phyloP scores from a whole-genome alignment of 1,140 invertebrate species.

The Drosophila sturtevanti region DNA sequence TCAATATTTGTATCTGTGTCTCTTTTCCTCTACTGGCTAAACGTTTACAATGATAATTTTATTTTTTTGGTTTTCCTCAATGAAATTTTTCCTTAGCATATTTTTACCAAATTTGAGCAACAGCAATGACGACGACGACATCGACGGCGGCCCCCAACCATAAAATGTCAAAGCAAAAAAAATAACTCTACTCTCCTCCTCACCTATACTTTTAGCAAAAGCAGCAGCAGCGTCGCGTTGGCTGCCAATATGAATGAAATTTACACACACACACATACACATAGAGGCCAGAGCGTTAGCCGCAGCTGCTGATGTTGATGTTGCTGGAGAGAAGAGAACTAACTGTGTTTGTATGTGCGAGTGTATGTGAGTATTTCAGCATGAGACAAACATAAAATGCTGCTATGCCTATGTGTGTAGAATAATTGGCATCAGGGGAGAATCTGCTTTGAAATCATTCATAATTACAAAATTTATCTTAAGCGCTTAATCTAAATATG shows the following conservation, averaged over 20 bases:
- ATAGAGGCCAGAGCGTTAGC: constrained; percentile 52
- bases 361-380: constrained; percentile 57
- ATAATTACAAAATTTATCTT: background rate
- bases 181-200: constrained; percentile 18
- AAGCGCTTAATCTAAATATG: background rate
- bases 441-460: constrained; percentile 40
- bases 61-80: constrained; percentile 44
- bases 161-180: constrained; percentile 11
- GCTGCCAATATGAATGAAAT: constrained; percentile 75
- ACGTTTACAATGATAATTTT: constrained; percentile 34
- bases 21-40: constrained; percentile 9
- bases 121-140: background rate
- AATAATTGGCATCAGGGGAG: constrained; percentile 48
- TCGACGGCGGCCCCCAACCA: background rate
- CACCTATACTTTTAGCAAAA: background rate
- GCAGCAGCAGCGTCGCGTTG: constrained; percentile 50
- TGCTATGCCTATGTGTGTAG: constrained; percentile 47
- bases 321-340: constrained; percentile 2
- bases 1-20: background rate
- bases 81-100: constrained; percentile 61
- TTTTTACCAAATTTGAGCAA: constrained; percentile 31
- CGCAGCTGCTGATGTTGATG: constrained; percentile 23
- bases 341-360: constrained; percentile 28
- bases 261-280: constrained; percentile 57
- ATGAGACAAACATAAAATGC: constrained; percentile 72